Percentiles rank a stretch among this genome's conserved stretches.
Conservation (phyloP, 2,888 invertebrate genomes). For the Pollenia amentaria region DNA sequence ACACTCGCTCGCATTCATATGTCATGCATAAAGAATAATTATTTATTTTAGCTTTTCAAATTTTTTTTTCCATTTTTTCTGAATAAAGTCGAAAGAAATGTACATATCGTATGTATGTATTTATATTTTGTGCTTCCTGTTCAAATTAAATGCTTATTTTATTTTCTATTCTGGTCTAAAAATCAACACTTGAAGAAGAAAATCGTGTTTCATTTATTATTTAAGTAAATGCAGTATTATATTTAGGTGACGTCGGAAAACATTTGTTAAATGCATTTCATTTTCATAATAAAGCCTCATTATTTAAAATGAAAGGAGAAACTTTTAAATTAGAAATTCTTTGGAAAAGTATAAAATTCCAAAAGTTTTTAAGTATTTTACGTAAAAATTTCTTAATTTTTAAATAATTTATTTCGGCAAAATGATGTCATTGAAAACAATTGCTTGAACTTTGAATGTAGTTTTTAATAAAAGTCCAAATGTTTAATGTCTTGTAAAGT, state of each 20-base stretch:
- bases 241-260: not conserved
- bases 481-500: too few species aligned
- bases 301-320: too few species aligned
- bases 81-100: not conserved
- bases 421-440: too few species aligned
- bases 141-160: constrained; percentile 16
- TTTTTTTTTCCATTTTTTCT: not conserved
- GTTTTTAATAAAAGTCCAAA: too few species aligned
- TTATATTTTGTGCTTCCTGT: not conserved
- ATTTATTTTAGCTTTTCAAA: constrained; percentile 14
- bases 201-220: not conserved
- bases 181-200: not conserved
- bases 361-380: too few species aligned
- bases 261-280: not conserved
- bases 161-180: constrained; percentile 2
- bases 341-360: too few species aligned
- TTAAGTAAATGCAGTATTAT: not conserved
- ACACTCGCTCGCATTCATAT: not conserved
- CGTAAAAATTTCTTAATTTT: too few species aligned
- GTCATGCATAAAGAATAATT: not conserved
- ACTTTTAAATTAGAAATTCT: too few species aligned
- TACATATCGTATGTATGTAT: not conserved
- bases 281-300: too few species aligned
- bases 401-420: too few species aligned
- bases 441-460: too few species aligned